Percentiles rank a stretch among this genome's conserved stretches.
Evolutionary conservation across 2,113 vertebrate genomes (phyloP).

Genomic region (Lepidothrix coronata): DNA sequence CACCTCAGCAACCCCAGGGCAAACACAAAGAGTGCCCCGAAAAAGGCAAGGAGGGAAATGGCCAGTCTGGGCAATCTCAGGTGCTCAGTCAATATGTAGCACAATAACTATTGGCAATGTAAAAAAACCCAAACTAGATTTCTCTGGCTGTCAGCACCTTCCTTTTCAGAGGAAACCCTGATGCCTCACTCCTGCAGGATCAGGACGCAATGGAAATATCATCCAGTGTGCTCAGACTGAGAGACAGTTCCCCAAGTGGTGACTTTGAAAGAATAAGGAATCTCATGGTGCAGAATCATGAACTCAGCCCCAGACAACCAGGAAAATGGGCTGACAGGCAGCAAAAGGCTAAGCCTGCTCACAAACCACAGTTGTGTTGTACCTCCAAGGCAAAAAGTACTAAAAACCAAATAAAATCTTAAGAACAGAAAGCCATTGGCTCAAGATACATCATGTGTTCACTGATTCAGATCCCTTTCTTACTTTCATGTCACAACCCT

Average conservation of each 20-base stretch:
- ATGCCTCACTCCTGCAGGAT: not conserved
- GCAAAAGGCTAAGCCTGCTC: not conserved
- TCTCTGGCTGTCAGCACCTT: not conserved
- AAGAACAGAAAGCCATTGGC: not conserved
- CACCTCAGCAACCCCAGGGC: not conserved
- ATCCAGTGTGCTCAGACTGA: not conserved
- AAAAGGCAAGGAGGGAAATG: not conserved
- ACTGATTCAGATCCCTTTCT: not conserved
- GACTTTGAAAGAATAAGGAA: not conserved
- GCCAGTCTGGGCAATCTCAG: not conserved
- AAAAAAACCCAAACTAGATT: not conserved
- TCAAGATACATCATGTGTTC: not conserved
- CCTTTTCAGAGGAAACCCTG: not conserved
- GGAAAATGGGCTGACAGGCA: not conserved
- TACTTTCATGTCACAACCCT: constrained; percentile 30
- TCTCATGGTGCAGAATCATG: not conserved
- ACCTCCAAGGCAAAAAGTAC: not conserved
- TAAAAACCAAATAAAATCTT: not conserved
- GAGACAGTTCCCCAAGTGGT: not conserved
- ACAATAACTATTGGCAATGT: not conserved
- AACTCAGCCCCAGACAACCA: not conserved
- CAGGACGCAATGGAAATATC: not conserved
- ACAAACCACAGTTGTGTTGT: not conserved
- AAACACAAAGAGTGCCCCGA: not conserved
- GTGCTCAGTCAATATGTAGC: not conserved